Evolutionary conservation across 2,888 invertebrate species (phyloP).

Genomic region (Polyommatus icarus): DNA sequence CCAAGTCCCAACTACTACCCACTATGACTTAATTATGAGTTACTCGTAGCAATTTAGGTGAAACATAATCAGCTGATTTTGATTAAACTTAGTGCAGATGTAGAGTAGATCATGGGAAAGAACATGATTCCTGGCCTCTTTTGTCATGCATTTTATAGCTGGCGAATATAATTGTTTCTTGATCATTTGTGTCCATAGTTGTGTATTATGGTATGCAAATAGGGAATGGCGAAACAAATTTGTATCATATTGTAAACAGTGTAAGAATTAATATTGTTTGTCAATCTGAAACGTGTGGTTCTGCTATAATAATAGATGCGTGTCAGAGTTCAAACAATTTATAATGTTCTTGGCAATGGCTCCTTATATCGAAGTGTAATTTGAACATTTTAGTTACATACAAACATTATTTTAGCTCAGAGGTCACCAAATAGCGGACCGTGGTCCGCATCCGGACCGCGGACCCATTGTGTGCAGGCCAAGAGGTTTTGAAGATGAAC

Average conservation of each 20-base stretch:
- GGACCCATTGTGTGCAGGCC: too few relatives aligned
- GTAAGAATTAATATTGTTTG: conserved; percentile 7
- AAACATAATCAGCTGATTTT: not conserved
- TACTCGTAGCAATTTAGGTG: not conserved
- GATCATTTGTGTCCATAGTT: not conserved
- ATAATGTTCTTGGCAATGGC: conserved; percentile 8
- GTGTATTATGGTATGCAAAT: conserved; percentile 13
- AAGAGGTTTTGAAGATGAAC: too few relatives aligned
- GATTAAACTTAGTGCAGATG: not conserved
- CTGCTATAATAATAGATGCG: conserved; percentile 5
- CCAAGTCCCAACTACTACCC: not conserved
- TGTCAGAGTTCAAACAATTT: conserved; percentile 35
- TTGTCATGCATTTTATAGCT: not conserved
- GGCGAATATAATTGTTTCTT: not conserved
- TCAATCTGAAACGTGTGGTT: not conserved
- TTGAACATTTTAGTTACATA: not conserved
- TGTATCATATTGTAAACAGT: not conserved
- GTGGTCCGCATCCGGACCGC: too few relatives aligned
- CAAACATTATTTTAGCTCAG: not conserved
- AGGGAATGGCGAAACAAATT: not conserved
- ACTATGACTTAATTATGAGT: not conserved
- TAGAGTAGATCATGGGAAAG: not conserved
- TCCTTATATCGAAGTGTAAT: not conserved
- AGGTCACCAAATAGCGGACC: too few relatives aligned
- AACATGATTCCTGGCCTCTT: not conserved